Evolutionary conservation across 1,140 invertebrate genomes (phyloP), one percentile per base, ranked within the genome.

Genomic region (Oscheius sp.): DNA sequence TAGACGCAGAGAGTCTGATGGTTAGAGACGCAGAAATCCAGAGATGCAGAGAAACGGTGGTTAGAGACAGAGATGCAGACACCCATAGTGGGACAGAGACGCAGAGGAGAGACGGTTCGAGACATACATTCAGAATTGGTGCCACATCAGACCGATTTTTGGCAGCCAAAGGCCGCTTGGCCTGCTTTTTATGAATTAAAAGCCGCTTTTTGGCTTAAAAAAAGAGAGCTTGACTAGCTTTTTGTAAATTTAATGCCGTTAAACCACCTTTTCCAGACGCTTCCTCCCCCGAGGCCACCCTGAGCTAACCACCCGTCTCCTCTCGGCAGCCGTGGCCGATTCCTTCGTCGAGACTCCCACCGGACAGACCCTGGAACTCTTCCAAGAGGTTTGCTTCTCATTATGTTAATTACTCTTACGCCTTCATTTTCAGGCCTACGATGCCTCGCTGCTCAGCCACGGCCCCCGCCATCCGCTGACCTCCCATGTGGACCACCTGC

Each of bases 351-450:
- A 36, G 26, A 15, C 61, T 4, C 61, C 32, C 18, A 63, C 36
- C 32, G 32, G 61, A 32, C 61, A 63, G 35, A 42, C 32, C 18
- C 61, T 63, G 7, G 36, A 63, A 32, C 61, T 34, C 26, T 63
- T 63, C 35, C 36, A 55, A 55, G 49, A 55, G 49, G 49, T 63
- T 32, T n/a, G 61, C 35, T 63, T 63, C 20, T 42, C 38, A 42
- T 42, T 42, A 42, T 42, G 10, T 42, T 42, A 42, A 42, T 42
- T 42, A 10, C n/a, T 10, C 38, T n/a, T 10, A 42, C 15, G 13
- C 23, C 23, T 23, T 38, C 32, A 29, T 63, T 63, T 63, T 63
- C 61, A 63, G 61, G 61, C 61, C 15, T 38, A 1, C 20, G 61
- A 63, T 15, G 61, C 61, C 7, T 26, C 61, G 10, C 32, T 63